Conservation (phyloP, 2,888 invertebrate species). For the Nemotelus pantherinus region DNA sequence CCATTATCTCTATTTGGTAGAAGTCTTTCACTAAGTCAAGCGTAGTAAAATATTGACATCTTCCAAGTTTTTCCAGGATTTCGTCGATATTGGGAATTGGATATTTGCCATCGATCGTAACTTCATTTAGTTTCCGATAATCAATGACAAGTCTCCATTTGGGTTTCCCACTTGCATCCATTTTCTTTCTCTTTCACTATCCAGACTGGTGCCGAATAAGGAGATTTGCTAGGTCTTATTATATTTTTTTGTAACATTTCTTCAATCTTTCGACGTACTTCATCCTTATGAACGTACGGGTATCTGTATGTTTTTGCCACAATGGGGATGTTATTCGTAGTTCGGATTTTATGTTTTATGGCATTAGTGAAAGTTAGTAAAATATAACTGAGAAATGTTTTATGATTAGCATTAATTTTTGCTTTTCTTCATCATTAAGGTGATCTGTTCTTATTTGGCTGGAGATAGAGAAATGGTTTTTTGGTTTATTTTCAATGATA, state of each 20-base stretch:
- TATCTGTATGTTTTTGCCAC: slow-evolving; percentile 10
- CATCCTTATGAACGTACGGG: slow-evolving; percentile 12
- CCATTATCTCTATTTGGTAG: slow-evolving; percentile 48
- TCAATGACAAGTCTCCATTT: not conserved
- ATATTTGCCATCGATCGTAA: slow-evolving; percentile 46
- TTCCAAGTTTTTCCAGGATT: slow-evolving; percentile 46
- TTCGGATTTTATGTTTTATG: slow-evolving; percentile 34
- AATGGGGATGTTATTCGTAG: slow-evolving; percentile 4
- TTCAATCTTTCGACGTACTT: slow-evolving; percentile 3
- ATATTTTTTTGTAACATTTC: slow-evolving; percentile 30
- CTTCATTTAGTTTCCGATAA: slow-evolving; percentile 47
- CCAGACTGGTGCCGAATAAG: slow-evolving; percentile 23
- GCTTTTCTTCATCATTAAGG: slow-evolving; percentile 15
- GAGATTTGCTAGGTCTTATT: slow-evolving; percentile 23
- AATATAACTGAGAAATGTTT: too few relatives aligned
- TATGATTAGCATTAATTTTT: not conserved
- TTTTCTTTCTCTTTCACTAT: slow-evolving; percentile 6
- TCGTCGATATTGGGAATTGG: slow-evolving; percentile 36
- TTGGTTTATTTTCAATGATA: not conserved
- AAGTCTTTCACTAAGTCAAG: slow-evolving; percentile 47
- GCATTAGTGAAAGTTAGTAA: slow-evolving; percentile 1
- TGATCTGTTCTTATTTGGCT: too few relatives aligned
- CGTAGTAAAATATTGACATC: slow-evolving; percentile 47
- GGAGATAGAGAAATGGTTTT: not conserved
- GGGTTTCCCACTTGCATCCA: slow-evolving; percentile 8